These are phyloP conservation scores for Thalpophila matura DNA, from an alignment of 2,888 invertebrate species.

Conservation along the genomic window DNA sequence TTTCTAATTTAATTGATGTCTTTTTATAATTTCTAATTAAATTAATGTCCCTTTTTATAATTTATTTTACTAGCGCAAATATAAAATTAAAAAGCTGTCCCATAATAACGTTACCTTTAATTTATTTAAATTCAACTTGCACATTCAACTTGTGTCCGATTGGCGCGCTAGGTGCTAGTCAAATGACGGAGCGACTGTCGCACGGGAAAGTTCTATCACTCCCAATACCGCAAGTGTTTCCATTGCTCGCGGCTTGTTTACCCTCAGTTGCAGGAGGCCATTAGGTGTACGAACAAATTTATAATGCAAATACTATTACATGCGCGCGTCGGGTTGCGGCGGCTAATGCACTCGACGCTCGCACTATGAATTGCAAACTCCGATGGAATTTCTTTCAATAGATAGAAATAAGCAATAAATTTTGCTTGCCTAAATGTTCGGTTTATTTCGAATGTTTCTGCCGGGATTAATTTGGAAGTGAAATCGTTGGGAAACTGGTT, in stretches of 20 bases:
- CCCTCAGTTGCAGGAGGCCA: constrained; percentile 80
- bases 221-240: constrained; percentile 65
- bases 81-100: background rate
- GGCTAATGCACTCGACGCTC: constrained; percentile 85
- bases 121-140: constrained; percentile 9
- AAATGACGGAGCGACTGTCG: constrained; percentile 36
- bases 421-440: constrained; percentile 58
- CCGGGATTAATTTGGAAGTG: constrained; percentile 47
- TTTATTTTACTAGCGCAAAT: too few species aligned
- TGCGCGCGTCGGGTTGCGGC: constrained; percentile 72
- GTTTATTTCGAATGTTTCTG: constrained; percentile 44
- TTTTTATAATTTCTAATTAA: too few species aligned
- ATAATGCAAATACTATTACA: constrained; percentile 90
- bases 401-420: constrained; percentile 74
- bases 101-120: background rate
- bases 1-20: too few species aligned
- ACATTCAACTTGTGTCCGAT: constrained; percentile 1
- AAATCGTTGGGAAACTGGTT: constrained; percentile 40
- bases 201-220: constrained; percentile 58
- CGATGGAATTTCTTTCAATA: constrained; percentile 78
- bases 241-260: constrained; percentile 73
- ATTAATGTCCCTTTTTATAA: too few species aligned
- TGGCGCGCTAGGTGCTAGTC: constrained; percentile 15
- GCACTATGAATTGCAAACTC: constrained; percentile 87
- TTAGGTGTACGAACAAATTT: constrained; percentile 88